phyloP scores from a whole-genome alignment of 2,113 vertebrate species.

The Saguinus imperator region DNA sequence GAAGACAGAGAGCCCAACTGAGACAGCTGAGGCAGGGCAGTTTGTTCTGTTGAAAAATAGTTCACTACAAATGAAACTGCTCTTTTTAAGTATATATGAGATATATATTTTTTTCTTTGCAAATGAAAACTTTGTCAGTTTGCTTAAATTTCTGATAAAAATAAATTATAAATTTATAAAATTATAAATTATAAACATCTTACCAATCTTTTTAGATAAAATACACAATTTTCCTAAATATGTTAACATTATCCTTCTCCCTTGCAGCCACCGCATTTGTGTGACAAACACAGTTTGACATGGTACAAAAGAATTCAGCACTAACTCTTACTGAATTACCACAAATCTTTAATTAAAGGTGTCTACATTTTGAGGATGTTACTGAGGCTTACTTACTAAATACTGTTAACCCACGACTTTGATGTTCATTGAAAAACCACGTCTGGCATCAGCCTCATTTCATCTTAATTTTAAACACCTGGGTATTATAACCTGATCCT shows the following conservation, averaged over 20 bases:
- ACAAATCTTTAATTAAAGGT: not conserved
- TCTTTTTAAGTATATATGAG: not conserved
- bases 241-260: not conserved
- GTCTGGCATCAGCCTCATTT: not conserved
- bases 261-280: not conserved
- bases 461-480: not conserved
- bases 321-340: not conserved
- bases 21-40: not conserved
- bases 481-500: not conserved
- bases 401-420: not conserved
- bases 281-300: not conserved
- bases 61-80: not conserved
- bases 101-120: not conserved
- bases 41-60: not conserved
- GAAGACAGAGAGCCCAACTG: not conserved
- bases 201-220: not conserved
- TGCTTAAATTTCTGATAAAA: not conserved
- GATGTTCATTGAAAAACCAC: not conserved
- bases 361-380: not conserved
- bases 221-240: not conserved
- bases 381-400: not conserved
- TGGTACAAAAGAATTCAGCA: not conserved
- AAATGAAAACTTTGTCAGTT: not conserved
- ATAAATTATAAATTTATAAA: not conserved
- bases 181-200: not conserved